These are phyloP conservation scores for Caenorhabditis briggsae DNA, from an alignment of 1,140 invertebrate species.

Conservation along the genomic window DNA sequence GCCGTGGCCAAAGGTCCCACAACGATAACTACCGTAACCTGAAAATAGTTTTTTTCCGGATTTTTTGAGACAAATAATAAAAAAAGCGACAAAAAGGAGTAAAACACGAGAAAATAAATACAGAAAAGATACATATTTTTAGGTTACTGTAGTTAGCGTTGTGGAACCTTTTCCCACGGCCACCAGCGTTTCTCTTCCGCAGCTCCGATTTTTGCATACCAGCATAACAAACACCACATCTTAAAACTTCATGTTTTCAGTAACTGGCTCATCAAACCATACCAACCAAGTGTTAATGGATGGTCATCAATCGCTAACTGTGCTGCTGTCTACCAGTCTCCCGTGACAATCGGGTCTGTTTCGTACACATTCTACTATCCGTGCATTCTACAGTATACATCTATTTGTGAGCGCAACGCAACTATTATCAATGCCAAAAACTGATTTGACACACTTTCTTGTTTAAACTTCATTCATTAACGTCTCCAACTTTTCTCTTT, in stretches of 20 bases:
- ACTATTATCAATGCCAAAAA: slow-evolving; percentile 37
- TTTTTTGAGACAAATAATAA: no score
- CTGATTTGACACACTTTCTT: background rate
- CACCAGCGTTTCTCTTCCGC: no score
- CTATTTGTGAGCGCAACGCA: slow-evolving; percentile 34
- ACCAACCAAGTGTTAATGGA: slow-evolving; percentile 18
- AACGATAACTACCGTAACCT: no score
- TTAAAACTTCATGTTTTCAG: background rate
- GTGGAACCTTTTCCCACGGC: no score
- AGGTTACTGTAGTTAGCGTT: no score
- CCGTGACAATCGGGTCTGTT: background rate
- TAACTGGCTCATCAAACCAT: slow-evolving; percentile 34
- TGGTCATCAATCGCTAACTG: slow-evolving; percentile 29
- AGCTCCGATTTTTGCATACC: no score
- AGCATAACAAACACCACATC: no score
- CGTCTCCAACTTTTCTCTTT: background rate
- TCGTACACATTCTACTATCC: slow-evolving; percentile 42
- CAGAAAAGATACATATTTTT: no score
- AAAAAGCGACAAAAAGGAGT: no score
- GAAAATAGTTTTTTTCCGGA: no score
- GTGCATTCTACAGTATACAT: background rate
- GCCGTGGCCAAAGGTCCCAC: no score
- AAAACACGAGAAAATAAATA: no score
- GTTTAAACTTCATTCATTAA: background rate
- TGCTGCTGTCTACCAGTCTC: background rate